Evolutionary conservation across 30 jellyfish, hydroid and myxozoan genomes (phyloP), one percentile per base, ranked within the genome.

Genomic region (Nemopilema nomurai): DNA sequence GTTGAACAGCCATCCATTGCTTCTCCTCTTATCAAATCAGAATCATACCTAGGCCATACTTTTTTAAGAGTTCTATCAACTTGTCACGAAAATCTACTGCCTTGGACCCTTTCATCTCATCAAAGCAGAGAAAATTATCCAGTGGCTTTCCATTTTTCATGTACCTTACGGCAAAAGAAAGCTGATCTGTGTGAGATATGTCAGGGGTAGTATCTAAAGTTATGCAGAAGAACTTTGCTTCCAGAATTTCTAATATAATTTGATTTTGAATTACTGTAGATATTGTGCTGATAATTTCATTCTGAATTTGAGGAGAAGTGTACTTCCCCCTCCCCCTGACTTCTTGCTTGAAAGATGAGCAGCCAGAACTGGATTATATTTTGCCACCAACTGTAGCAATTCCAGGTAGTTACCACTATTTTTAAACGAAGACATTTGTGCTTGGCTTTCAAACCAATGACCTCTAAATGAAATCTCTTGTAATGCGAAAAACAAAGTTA

Each of bases 351-450:
- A 26, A 18, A 82, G 65, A 57, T 82, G 91, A 27, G 91, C 91
- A 8, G 53, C 84, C 75, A 82, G 51, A 18, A 82, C 26, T 4
- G 91, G 91, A 82, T 71, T 67, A 30, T 82, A 62, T 70, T 53
- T 82, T 62, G 86, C 91, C 77, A 82, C 77, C 53, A 82, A 53
- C 86, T 81, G 32, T 53, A 81, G 65, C 84, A 71, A 28, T 68
- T 82, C 91, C 91, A 82, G 77, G 85, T 82, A 68, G 41, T 82
- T 82, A 19, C 91, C 91, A 69, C 91, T 68, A 71, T 71, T 82
- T 28, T 71, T 66, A 71, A 82, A 82, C 52, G 69, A 26, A 49
- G 67, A 75, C 90, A 68, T 49, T 28, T 62, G 76, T 76, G 33
- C 86, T 71, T 82, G 91, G 65, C 91, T 82, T 41, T 31, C 91